A percentile compares a stretch with the other conserved stretches of the same genome.
Evolutionary conservation across 2,113 vertebrate genomes (phyloP).

Genomic region (Lipotes vexillifer): DNA sequence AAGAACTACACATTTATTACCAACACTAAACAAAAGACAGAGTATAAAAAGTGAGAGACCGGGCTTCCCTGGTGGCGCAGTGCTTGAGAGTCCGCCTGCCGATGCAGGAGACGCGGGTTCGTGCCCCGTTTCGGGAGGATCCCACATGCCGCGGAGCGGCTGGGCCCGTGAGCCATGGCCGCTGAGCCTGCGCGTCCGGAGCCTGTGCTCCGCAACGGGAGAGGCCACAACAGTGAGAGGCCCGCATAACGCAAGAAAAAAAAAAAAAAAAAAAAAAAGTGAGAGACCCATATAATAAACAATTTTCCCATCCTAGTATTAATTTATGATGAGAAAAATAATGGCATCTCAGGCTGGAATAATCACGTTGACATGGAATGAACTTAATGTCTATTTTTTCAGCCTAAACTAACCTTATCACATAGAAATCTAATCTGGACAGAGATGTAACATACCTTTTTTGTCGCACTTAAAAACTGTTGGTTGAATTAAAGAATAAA

Average conservation of each 20-base stretch:
- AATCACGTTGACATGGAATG: neutral
- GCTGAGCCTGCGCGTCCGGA: too few relatives aligned
- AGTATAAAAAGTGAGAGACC: neutral
- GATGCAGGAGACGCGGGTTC: too few relatives aligned
- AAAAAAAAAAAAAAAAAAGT: too few relatives aligned
- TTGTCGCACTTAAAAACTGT: neutral
- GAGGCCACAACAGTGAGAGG: too few relatives aligned
- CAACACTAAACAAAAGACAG: neutral
- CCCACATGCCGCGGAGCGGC: too few relatives aligned
- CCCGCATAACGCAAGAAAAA: too few relatives aligned
- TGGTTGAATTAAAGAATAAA: neutral
- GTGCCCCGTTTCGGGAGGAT: too few relatives aligned
- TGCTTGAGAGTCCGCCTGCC: too few relatives aligned
- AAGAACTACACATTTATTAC: neutral
- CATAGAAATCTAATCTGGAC: neutral
- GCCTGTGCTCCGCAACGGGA: too few relatives aligned
- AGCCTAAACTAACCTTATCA: neutral
- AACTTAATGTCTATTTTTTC: neutral
- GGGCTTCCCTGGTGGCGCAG: too few relatives aligned
- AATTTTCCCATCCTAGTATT: neutral
- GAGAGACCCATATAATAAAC: neutral
- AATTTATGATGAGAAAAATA: slow-evolving; percentile 3
- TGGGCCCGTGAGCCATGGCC: too few relatives aligned
- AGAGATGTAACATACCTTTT: neutral
- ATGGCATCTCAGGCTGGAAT: neutral